Conservation (phyloP, 2,113 vertebrate genomes). For the Myocastor coypus region DNA sequence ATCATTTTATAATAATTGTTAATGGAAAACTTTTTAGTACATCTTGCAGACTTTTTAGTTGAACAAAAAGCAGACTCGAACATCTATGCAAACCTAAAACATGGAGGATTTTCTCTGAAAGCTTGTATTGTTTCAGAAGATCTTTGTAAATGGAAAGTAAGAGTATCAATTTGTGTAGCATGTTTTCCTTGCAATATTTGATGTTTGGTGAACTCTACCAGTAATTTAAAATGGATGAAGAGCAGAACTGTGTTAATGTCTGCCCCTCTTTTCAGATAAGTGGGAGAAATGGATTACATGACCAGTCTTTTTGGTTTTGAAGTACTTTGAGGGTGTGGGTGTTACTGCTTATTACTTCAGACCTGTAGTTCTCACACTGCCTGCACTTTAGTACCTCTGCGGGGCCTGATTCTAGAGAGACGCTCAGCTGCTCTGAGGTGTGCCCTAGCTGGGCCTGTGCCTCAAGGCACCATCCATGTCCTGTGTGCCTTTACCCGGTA, state of each 20-base stretch:
- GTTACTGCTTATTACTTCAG: too few species aligned
- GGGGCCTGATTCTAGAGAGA: too few species aligned
- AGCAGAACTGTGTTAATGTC: constrained; percentile 25
- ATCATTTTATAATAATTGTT: not conserved
- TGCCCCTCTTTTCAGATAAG: not conserved
- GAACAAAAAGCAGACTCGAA: constrained; percentile 78
- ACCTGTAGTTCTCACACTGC: too few species aligned
- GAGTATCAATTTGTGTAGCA: constrained; percentile 44
- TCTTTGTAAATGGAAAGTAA: constrained; percentile 55
- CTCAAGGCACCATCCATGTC: too few species aligned
- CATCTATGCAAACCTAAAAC: constrained; percentile 83
- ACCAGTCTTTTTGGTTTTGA: constrained; percentile 46
- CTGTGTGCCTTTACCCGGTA: too few species aligned
- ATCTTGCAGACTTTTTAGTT: constrained; percentile 70
- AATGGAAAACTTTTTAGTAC: constrained; percentile 70
- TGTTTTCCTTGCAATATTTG: constrained; percentile 58
- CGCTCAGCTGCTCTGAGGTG: too few species aligned
- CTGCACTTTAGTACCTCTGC: too few species aligned
- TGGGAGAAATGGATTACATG: constrained; percentile 18
- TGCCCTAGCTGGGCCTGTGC: too few species aligned
- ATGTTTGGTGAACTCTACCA: not conserved
- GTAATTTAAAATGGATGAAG: constrained; percentile 48
- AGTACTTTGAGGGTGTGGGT: constrained; percentile 16
- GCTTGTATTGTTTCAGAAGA: constrained; percentile 46
- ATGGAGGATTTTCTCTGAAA: constrained; percentile 59